phyloP scores from a whole-genome alignment of 2,888 invertebrate species.

The Dicyrtoma fusca region DNA sequence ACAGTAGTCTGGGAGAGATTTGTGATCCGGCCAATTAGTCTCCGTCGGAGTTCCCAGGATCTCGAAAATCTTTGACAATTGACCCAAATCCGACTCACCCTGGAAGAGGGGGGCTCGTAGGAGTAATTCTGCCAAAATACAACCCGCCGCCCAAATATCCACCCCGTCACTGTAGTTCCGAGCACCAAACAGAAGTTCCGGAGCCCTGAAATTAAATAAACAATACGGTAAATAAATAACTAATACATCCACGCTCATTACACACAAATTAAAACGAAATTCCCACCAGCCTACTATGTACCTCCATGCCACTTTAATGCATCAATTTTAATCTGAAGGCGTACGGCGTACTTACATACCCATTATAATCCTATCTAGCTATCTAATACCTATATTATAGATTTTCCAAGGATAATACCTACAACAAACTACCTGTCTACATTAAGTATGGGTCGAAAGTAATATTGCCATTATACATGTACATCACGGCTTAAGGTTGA shows the following conservation, averaged over 20 bases:
- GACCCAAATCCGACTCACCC: slow-evolving; percentile 96
- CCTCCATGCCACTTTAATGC: no score
- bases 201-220: slow-evolving; percentile 65
- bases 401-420: no score
- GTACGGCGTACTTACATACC: no score
- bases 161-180: slow-evolving; percentile 92
- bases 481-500: no score
- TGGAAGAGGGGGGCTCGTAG: slow-evolving; percentile 91
- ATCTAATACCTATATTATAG: no score
- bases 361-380: no score
- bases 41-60: slow-evolving; percentile 92
- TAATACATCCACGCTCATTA: no score
- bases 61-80: slow-evolving; percentile 91
- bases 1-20: slow-evolving; percentile 77
- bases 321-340: no score
- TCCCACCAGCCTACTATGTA: neutral
- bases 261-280: neutral
- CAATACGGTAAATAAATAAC: no score
- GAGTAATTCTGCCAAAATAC: slow-evolving; percentile 92
- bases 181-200: slow-evolving; percentile 94
- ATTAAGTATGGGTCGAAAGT: no score
- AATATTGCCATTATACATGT: no score
- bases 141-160: slow-evolving; percentile 99
- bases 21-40: slow-evolving; percentile 79
- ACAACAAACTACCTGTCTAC: no score